phyloP scores from a whole-genome alignment of 37 sponge, comb jelly and placozoan genomes.

The Hormiphora californensis region DNA sequence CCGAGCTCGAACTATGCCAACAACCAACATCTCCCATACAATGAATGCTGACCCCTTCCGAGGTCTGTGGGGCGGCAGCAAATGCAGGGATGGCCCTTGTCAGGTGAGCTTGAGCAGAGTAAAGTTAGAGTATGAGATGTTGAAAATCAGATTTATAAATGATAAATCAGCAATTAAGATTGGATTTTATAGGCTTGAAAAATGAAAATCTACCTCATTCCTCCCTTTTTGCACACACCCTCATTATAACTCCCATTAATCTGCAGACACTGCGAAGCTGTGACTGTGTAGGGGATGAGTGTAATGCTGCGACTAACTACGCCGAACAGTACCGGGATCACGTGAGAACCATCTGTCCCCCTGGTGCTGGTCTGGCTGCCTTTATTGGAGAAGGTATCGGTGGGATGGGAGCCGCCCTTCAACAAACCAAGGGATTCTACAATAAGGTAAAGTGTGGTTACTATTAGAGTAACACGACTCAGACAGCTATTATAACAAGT shows the following conservation, averaged over 20 bases:
- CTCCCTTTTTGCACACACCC: too few relatives aligned
- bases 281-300: slow-evolving; percentile 60
- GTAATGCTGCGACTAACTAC: slow-evolving; percentile 70
- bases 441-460: slow-evolving; percentile 66
- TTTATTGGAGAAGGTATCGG: slow-evolving; percentile 88
- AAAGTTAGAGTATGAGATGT: too few relatives aligned
- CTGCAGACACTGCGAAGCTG: slow-evolving; percentile 49
- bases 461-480: not conserved
- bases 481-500: not conserved
- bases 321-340: slow-evolving; percentile 73
- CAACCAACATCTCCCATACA: slow-evolving; percentile 57
- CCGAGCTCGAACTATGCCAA: slow-evolving; percentile 61
- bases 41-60: slow-evolving; percentile 87
- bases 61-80: slow-evolving; percentile 90
- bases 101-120: too few relatives aligned
- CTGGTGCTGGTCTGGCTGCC: slow-evolving; percentile 68
- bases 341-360: slow-evolving; percentile 66
- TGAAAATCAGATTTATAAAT: too few relatives aligned
- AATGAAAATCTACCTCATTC: too few relatives aligned
- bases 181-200: too few relatives aligned
- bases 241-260: too few relatives aligned
- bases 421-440: slow-evolving; percentile 70
- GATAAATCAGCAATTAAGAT: too few relatives aligned
- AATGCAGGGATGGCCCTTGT: slow-evolving; percentile 73
- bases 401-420: slow-evolving; percentile 83